These are phyloP conservation scores for Laspeyria flexula DNA, from an alignment of 2,888 invertebrate genomes.

Conservation along the genomic window DNA sequence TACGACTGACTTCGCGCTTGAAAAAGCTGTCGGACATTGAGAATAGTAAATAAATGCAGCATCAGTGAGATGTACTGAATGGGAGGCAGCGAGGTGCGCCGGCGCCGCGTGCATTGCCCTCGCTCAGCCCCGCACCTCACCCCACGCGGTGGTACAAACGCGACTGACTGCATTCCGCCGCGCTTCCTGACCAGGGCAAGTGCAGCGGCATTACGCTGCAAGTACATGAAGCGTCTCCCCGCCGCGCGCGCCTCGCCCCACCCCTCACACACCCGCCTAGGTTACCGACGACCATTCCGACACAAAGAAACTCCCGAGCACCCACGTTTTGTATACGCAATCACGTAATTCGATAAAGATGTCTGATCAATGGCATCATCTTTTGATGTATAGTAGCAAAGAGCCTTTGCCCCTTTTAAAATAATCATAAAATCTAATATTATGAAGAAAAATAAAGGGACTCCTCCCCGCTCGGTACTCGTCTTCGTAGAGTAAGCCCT, in stretches of 20 bases:
- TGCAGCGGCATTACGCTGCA: conserved; percentile 81
- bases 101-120: conserved; percentile 81
- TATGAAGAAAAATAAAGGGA: conserved; percentile 69
- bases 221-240: conserved; percentile 66
- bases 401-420: conserved; percentile 65
- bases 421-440: conserved; percentile 76
- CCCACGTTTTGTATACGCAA: conserved; percentile 48
- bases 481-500: conserved; percentile 58
- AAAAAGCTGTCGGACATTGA: conserved; percentile 27
- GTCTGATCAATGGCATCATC: conserved; percentile 57
- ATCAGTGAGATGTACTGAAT: conserved; percentile 71
- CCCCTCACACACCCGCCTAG: conserved; percentile 51
- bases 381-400: conserved; percentile 58
- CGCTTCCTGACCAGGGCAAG: conserved; percentile 86
- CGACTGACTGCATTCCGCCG: conserved; percentile 85
- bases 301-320: conserved; percentile 58
- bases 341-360: conserved; percentile 62
- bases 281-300: conserved; percentile 50
- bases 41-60: conserved; percentile 73
- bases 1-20: conserved; percentile 24
- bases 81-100: conserved; percentile 74
- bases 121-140: conserved; percentile 57
- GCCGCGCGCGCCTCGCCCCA: conserved; percentile 38
- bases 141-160: conserved; percentile 70
- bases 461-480: conserved; percentile 52